Evolutionary conservation across 92 coral and sea anemone species (phyloP), one percentile per base, ranked within the genome.

Genomic region (Nematostella vectensis): DNA sequence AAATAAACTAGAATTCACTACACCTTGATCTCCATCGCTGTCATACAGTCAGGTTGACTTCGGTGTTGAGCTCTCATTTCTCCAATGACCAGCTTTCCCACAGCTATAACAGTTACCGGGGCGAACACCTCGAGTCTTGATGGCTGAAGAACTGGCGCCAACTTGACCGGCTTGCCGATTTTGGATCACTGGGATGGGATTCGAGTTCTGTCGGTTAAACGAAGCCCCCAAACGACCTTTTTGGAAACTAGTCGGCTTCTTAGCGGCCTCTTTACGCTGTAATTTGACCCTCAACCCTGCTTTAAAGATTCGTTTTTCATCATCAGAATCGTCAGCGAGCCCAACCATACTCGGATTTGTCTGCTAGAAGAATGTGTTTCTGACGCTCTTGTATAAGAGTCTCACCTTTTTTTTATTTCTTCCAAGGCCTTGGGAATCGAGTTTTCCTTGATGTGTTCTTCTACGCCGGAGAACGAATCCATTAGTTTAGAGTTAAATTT

Each of bases 401-500:
- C 54, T 48, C 54, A 48, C 6, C 54, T 48, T 48, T 48, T n/a
- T 10, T 16, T 48, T 10, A 48, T 4, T 4, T 48, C 54, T 17
- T 22, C 26, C 42, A 8, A 15, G 42, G 42, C 42, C 15, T 36
- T 36, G 42, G 8, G 8, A 36, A 36, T 8, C 15, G 8, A 6
- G 9, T 48, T 48, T 48, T 48, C 18, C 54, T n/a, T 17, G 15
- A 36, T 15, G 9, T 8, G 15, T 8, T 15, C 15, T 8, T 8
- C 9, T 4, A 29, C 59, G 9, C 26, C 59, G 3, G n/a, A 39
- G 59, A 54, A 16, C 10, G 8, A 10, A 25, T 54, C 59, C 8
- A 17, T 3, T 3, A 25, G 3, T 36, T 36, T 45, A 19, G 51
- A 11, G 24, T 57, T 57, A 57, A 57, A 57, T 24, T 57, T 57